Base-by-base conservation (phyloP, 92 coral and sea anemone genomes). In the Umimayanthus chanpuru region DNA sequence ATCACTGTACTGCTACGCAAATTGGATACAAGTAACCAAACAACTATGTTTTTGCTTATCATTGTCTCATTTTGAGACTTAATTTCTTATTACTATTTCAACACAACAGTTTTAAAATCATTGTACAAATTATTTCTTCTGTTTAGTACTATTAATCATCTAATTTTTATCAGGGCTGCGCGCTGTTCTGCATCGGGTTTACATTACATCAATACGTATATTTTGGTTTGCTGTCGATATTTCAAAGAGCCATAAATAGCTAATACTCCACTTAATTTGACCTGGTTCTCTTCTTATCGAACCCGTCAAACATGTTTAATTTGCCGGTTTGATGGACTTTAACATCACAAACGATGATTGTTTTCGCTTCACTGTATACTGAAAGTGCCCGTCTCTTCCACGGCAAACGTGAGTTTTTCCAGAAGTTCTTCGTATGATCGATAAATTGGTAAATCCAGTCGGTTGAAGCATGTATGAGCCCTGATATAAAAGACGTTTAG, bases 381-480 rank as follows among this genome's bases (percentile, higher is more conserved):
- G 85, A 97, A 97, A 44, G 98, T 97, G 65, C 96, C 98, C 12
- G 99, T 95, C 81, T 97, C 99, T 72, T 97, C 99, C 79, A 97
- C 99, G 3, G 99, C 99, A 26, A 94, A 96, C 23, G 99, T 97
- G 65, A 97, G 97, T 72, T 97, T 97, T 55, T 97, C 99, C 38
- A 91, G 93, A 12, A 97, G 95, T 90, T 97, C 99, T 74, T 94
- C 95, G 78, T 94, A 97, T 28, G 92, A 88, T 20, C 94, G 94
- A 89, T 97, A 97, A 70, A 96, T 88, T 3, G 99, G 99, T 30
- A 97, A 90, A 88, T 97, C 99, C 89, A 97, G 76, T 29, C 99
- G 98, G 84, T 97, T 97, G 81, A 97, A 97, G 86, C 99, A 97
- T 12, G 99, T 97, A 79, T 97, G 99, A 50, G 99, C 99, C 93